phyloP scores from a whole-genome alignment of 2,113 vertebrate species.

The Semnornis frantzii region DNA sequence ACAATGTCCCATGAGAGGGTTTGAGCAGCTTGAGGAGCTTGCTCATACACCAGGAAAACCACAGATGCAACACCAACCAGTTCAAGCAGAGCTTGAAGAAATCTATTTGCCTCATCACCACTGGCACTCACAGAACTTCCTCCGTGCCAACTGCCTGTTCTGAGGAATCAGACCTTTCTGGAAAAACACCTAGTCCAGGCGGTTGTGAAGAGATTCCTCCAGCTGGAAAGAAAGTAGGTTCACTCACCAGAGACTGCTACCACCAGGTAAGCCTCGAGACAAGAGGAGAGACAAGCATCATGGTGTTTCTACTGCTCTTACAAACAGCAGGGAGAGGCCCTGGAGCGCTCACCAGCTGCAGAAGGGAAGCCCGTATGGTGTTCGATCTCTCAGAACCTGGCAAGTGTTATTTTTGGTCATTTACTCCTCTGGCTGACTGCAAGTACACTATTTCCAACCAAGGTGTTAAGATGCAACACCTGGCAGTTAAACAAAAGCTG shows the following conservation, averaged over 20 bases:
- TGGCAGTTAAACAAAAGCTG: neutral
- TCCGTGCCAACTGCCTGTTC: neutral
- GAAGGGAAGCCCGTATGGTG: neutral
- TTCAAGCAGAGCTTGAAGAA: neutral
- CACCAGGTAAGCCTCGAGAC: neutral
- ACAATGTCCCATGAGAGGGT: neutral
- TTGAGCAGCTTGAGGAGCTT: neutral
- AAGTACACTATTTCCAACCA: neutral
- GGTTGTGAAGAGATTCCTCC: neutral
- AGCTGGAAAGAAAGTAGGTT: slow-evolving; percentile 11
- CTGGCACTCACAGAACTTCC: neutral
- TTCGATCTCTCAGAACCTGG: neutral
- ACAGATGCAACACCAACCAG: neutral
- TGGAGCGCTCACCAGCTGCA: neutral
- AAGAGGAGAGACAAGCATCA: slow-evolving; percentile 1
- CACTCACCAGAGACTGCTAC: neutral
- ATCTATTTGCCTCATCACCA: neutral
- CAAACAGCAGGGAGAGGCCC: neutral
- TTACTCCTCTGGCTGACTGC: neutral
- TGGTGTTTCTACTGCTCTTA: neutral
- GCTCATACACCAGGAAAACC: neutral
- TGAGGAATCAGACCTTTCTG: slow-evolving; percentile 5
- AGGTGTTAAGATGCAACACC: fast-evolving
- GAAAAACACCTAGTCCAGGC: neutral
- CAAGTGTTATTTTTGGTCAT: neutral